phyloP scores from a whole-genome alignment of 2,888 invertebrate species.

The Empis stercorea region DNA sequence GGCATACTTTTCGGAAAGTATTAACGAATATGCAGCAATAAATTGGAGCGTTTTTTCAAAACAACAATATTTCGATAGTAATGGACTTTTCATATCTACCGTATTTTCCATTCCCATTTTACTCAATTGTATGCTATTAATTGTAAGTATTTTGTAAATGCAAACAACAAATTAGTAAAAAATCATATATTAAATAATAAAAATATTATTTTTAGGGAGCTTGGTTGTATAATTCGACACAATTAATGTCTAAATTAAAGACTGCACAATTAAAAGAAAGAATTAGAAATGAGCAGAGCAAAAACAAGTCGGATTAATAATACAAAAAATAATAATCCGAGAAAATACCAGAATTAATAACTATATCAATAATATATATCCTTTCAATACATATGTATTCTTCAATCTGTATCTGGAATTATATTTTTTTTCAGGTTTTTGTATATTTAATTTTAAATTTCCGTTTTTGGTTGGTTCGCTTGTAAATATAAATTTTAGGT shows the following conservation, averaged over 20 bases:
- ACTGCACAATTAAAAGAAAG: conserved; percentile 64
- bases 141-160: conserved; percentile 52
- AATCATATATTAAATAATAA: not conserved
- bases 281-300: conserved; percentile 33
- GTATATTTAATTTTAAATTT: too few species aligned
- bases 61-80: conserved; percentile 89
- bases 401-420: too few species aligned
- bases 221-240: conserved; percentile 81
- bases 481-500: too few species aligned
- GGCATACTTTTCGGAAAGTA: conserved; percentile 81
- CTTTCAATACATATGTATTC: too few species aligned
- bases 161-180: not conserved
- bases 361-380: too few species aligned
- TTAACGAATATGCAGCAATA: conserved; percentile 77
- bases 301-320: not conserved
- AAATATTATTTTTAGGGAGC: conserved; percentile 50
- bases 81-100: conserved; percentile 85
- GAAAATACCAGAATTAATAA: too few species aligned
- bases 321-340: too few species aligned
- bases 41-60: conserved; percentile 80
- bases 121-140: conserved; percentile 84
- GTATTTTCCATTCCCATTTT: conserved; percentile 88
- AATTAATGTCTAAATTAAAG: conserved; percentile 74
- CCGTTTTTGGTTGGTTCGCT: too few species aligned
- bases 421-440: too few species aligned